phyloP scores from a whole-genome alignment of 1,140 invertebrate genomes.

The Pseudomyrmex sp. region DNA sequence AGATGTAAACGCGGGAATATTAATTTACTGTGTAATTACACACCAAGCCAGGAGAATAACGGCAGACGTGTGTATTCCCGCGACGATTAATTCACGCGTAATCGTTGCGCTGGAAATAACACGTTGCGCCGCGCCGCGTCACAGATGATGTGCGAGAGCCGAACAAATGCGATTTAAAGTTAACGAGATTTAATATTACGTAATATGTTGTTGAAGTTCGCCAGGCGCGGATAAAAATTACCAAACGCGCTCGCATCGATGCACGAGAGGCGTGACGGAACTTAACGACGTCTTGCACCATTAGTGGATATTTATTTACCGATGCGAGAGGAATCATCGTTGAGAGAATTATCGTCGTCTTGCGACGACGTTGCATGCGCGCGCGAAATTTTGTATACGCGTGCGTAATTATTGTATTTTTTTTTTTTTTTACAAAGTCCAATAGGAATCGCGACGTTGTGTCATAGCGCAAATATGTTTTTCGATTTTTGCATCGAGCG shows the following conservation, averaged over 20 bases:
- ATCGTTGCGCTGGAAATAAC: no score
- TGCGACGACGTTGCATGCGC: neutral
- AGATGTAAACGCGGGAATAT: no score
- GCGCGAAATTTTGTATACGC: neutral
- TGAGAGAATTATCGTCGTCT: slow-evolving; percentile 5
- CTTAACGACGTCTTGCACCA: slow-evolving; percentile 11
- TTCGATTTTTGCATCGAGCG: no score
- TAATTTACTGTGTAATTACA: no score
- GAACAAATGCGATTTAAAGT: no score
- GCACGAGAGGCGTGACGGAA: slow-evolving; percentile 18
- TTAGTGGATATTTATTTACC: slow-evolving; percentile 25
- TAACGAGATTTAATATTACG: no score
- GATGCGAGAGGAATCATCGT: neutral
- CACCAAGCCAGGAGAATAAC: no score
- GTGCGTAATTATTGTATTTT: neutral
- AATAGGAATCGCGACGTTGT: neutral
- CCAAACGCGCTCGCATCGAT: neutral
- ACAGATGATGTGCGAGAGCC: no score
- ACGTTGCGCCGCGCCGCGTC: no score
- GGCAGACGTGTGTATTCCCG: no score
- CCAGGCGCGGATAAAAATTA: slow-evolving; percentile 17
- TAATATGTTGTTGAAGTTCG: no score
- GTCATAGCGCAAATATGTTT: neutral
- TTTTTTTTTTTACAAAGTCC: neutral
- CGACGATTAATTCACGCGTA: no score